Evolutionary conservation across 2,113 vertebrate genomes (phyloP).

Genomic region (Pygathrix nemaeus): DNA sequence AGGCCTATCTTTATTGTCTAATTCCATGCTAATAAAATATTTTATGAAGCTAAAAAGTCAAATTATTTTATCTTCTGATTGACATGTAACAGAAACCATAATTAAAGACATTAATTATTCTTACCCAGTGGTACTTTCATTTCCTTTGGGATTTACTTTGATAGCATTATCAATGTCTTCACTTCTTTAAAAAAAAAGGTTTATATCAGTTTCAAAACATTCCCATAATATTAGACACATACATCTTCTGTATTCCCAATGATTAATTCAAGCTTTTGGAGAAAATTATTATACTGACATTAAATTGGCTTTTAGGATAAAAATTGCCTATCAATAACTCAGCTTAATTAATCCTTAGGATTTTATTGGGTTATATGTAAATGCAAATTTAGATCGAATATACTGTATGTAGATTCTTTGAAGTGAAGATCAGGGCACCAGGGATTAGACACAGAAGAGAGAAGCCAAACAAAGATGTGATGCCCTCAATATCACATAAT

Average conservation of each 20-base stretch:
- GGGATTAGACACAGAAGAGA: neutral
- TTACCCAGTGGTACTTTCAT: conserved; percentile 41
- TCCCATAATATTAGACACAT: neutral
- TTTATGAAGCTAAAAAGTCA: conserved; percentile 24
- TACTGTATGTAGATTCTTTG: neutral
- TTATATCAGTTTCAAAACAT: conserved; percentile 38
- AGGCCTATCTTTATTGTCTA: neutral
- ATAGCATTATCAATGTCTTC: conserved; percentile 46
- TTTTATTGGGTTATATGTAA: neutral
- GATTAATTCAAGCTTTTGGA: neutral
- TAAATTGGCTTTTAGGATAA: conserved; percentile 23
- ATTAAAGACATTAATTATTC: neutral
- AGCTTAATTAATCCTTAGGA: conserved; percentile 11
- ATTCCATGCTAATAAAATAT: conserved; percentile 8
- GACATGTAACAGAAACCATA: neutral
- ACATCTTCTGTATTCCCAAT: neutral
- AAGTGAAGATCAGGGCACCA: neutral
- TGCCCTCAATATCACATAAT: neutral
- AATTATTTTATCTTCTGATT: conserved; percentile 5
- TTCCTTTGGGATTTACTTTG: conserved; percentile 53
- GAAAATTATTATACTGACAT: neutral
- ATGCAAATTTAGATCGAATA: neutral
- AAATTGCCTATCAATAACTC: neutral
- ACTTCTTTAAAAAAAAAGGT: conserved; percentile 45
- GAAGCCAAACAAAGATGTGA: neutral